Percentiles rank a stretch among this genome's conserved stretches.
Evolutionary conservation across 2,797 vertebrate genomes (phyloP).

Genomic region (Peromyscus attwateri): DNA sequence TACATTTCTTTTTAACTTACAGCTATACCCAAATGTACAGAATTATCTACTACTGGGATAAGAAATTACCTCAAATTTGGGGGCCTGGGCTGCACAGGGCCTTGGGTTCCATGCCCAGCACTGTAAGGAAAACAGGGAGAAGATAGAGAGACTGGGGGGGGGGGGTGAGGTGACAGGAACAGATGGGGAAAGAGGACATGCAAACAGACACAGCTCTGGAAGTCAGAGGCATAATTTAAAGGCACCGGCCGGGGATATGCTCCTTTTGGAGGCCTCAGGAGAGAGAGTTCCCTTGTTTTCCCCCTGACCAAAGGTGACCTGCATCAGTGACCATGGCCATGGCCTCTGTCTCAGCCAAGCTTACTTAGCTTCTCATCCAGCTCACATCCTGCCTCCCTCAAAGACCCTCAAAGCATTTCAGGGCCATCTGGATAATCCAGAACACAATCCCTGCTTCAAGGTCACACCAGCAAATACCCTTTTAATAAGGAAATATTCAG

Average conservation of each 20-base stretch:
- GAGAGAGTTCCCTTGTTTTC: not conserved
- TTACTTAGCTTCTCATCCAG: not conserved
- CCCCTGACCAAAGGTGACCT: not conserved
- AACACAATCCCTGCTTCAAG: not conserved
- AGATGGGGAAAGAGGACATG: not conserved
- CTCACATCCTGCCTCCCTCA: not conserved
- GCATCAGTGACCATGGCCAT: not conserved
- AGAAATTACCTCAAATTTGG: not conserved
- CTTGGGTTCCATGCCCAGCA: too few species aligned
- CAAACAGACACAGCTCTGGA: not conserved
- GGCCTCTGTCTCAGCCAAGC: not conserved
- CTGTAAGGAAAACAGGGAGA: not conserved
- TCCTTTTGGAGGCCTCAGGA: not conserved
- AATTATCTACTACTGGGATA: not conserved
- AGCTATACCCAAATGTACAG: not conserved
- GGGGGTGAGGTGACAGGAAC: not conserved
- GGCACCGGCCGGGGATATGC: too few species aligned
- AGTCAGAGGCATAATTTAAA: not conserved
- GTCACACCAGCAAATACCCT: not conserved
- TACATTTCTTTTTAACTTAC: not conserved
- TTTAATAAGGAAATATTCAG: not conserved
- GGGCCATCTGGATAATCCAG: not conserved
- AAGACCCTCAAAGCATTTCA: not conserved
- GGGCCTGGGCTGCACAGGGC: not conserved
- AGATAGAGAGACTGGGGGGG: not conserved